These are phyloP conservation scores for Apeltes quadracus DNA, from an alignment of 2,113 vertebrate species.

Conservation along the genomic window DNA sequence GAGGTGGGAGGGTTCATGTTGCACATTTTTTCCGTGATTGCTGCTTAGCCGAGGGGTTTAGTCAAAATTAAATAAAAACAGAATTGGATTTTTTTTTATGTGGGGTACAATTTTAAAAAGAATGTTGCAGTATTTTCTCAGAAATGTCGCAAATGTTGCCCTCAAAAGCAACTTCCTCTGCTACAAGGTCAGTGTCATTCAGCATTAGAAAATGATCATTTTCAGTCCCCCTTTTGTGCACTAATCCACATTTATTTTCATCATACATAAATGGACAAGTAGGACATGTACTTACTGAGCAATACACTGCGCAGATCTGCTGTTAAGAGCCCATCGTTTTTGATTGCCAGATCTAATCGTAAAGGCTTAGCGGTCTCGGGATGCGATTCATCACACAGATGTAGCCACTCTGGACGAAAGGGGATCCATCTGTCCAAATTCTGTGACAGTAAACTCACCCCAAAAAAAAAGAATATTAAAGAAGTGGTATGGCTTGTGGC, in stretches of 20 bases:
- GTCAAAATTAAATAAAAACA: slow-evolving; percentile 16
- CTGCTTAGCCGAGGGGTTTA: slow-evolving; percentile 9
- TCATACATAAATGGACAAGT: slow-evolving; percentile 7
- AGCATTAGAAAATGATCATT: slow-evolving; percentile 42
- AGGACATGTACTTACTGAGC: slow-evolving; percentile 10
- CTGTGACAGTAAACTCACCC: slow-evolving; percentile 53
- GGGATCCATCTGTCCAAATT: slow-evolving; percentile 47
- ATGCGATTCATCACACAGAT: slow-evolving; percentile 72
- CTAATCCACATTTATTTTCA: slow-evolving; percentile 45
- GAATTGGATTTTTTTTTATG: neutral
- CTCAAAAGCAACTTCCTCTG: slow-evolving; percentile 3
- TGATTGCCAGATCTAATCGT: slow-evolving; percentile 70
- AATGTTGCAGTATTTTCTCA: neutral
- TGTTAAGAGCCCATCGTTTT: slow-evolving; percentile 42
- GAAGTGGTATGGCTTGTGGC: slow-evolving; percentile 46
- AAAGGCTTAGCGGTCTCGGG: slow-evolving; percentile 63
- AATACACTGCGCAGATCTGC: slow-evolving; percentile 18
- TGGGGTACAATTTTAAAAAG: neutral
- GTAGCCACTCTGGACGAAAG: slow-evolving; percentile 55
- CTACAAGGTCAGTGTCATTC: neutral
- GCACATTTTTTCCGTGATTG: slow-evolving; percentile 34
- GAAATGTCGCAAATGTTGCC: neutral
- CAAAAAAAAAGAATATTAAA: slow-evolving; percentile 47
- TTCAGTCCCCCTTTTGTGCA: slow-evolving; percentile 37
- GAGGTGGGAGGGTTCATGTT: slow-evolving; percentile 23